Evolutionary conservation across 2,113 vertebrate species (phyloP), one percentile per base, ranked within the genome.

Genomic region (Oostethus manadensis): DNA sequence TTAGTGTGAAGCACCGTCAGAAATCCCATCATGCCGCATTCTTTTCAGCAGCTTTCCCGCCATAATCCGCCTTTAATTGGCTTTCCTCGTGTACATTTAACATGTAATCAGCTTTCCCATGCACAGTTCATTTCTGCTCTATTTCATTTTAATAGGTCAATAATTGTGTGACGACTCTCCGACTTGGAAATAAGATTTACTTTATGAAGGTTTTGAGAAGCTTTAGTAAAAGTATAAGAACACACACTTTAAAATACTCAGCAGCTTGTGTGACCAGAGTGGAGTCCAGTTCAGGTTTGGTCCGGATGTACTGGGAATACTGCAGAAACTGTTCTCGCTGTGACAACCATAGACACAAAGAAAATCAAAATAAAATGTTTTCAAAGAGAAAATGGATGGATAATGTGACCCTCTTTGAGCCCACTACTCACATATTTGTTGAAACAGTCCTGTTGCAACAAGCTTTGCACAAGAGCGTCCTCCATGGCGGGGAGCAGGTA

Each of bases 381-480:
- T 7, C 40, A 13, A 40, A 14, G 38, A 51, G 15, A 60, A 21
- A 40, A 23, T 35, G 17, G 17, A 48, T 4, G 46, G 1, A 48
- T 48, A 23, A 6, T 6, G 20, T 10, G 10, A 48, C 20, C 11
- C 23, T 5, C 4, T 4, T n/a, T 11, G 8, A 13, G 29, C 18
- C 9, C 10, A 26, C 1, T 15, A 81, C 93, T 89, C 71, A 94
- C 94, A 0, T 92, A 92, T 84, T 91, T 92, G 64, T 90, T 92
- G 87, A 96, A 96, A 82, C 93, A 93, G 82, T 93, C 89, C 21
- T 92, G 92, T 1, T 92, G 91, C 47, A 91, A 79, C 53, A 94
- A 79, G 0, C 93, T 93, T 61, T 94, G 92, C 50, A 87, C 74
- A 0, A 90, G 77, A 14, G 93, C 93, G 33, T 91, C 91, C 84